Evolutionary conservation across 2,888 invertebrate species (phyloP).

Genomic region (Biston stratarius): DNA sequence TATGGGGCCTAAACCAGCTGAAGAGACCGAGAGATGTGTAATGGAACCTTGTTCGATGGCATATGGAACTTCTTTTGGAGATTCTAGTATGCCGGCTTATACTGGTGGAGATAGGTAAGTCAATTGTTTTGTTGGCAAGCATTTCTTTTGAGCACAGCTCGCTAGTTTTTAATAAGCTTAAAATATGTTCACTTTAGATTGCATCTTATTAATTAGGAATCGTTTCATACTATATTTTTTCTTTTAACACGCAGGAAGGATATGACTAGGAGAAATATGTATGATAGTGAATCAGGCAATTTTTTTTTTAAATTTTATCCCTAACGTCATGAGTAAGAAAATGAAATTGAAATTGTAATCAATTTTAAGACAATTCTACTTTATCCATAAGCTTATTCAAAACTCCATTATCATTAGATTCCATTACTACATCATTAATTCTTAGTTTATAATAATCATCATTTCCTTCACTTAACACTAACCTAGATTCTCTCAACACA

Average conservation of each 20-base stretch:
- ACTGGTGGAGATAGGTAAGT: conserved; percentile 73
- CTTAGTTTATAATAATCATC: conserved; percentile 56
- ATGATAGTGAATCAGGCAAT: no score
- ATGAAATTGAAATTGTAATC: no score
- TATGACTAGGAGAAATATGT: neutral
- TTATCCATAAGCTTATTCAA: conserved; percentile 59
- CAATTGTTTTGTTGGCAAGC: neutral
- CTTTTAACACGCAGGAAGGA: neutral
- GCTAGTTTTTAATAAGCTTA: no score
- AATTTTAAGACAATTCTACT: conserved; percentile 39
- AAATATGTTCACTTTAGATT: no score
- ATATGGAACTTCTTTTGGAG: conserved; percentile 84
- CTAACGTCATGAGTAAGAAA: no score
- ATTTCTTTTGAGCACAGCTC: neutral
- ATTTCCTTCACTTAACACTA: conserved; percentile 50
- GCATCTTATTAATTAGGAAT: neutral
- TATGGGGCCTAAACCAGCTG: conserved; percentile 93
- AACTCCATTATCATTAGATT: conserved; percentile 63
- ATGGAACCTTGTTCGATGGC: conserved; percentile 92
- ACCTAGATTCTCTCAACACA: conserved; percentile 47
- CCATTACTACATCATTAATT: conserved; percentile 71
- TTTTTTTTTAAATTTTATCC: no score
- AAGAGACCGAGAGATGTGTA: conserved; percentile 93
- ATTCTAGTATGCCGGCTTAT: conserved; percentile 76
- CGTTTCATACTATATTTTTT: neutral